Conservation (phyloP, 2,888 invertebrate genomes). For the Electrophaes corylata region DNA sequence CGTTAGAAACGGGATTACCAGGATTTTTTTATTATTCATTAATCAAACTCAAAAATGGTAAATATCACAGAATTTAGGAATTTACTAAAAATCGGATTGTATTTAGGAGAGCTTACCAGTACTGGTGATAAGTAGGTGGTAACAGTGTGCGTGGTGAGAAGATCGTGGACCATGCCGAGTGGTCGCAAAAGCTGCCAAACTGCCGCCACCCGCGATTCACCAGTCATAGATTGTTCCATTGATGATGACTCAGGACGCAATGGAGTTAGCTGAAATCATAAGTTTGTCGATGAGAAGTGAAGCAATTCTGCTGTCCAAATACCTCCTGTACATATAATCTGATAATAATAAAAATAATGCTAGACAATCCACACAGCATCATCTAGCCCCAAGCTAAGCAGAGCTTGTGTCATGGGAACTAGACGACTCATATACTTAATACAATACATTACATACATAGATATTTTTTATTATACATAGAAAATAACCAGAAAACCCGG, state of each 20-base stretch:
- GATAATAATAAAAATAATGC: too few species aligned
- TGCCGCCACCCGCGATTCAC: constrained; percentile 72
- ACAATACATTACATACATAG: too few species aligned
- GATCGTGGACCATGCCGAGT: constrained; percentile 96
- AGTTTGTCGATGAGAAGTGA: neutral
- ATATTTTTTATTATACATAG: too few species aligned
- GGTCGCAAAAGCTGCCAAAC: constrained; percentile 90
- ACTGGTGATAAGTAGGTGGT: constrained; percentile 96
- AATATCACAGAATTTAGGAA: too few species aligned
- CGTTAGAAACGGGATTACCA: neutral
- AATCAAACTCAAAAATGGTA: too few species aligned
- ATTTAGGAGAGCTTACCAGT: constrained; percentile 84
- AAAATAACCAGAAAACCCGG: too few species aligned
- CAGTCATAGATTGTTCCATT: constrained; percentile 67
- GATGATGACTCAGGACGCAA: constrained; percentile 71
- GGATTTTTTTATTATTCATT: neutral
- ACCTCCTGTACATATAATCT: too few species aligned
- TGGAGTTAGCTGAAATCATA: constrained; percentile 45
- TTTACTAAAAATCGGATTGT: too few species aligned
- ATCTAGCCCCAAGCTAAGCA: too few species aligned
- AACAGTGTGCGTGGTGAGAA: constrained; percentile 94
- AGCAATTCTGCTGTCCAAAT: neutral
- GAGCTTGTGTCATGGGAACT: too few species aligned
- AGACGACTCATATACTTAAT: too few species aligned
- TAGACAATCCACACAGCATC: too few species aligned